Percentiles rank a stretch among this genome's conserved stretches.
Evolutionary conservation across 2,797 vertebrate species (phyloP).

Genomic region (Heliangelus exortis): DNA sequence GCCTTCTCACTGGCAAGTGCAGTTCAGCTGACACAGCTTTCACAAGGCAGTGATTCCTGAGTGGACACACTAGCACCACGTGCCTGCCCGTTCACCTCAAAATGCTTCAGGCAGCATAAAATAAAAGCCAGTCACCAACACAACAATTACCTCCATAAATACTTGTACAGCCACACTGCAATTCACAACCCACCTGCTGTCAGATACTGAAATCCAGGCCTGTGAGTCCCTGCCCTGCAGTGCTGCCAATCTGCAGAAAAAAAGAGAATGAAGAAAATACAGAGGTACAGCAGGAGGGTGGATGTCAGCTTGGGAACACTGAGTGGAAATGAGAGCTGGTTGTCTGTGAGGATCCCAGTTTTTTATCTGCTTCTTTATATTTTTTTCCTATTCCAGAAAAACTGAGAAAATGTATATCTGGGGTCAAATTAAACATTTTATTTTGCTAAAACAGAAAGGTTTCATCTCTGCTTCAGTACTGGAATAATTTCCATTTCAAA

Average conservation of each 20-base stretch:
- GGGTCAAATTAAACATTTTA: not conserved
- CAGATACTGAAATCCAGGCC: not conserved
- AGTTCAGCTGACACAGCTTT: not conserved
- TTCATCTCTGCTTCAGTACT: not conserved
- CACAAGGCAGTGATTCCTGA: not conserved
- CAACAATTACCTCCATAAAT: not conserved
- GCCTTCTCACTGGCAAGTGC: not conserved
- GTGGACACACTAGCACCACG: not conserved
- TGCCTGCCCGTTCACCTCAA: not conserved
- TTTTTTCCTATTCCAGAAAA: not conserved
- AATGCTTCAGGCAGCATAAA: not conserved
- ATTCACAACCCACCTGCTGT: not conserved
- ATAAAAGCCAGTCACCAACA: not conserved
- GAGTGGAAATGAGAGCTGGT: not conserved
- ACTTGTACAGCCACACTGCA: not conserved
- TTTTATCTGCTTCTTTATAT: not conserved
- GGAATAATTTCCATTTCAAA: constrained; percentile 45
- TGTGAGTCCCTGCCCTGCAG: not conserved
- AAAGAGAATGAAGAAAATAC: not conserved
- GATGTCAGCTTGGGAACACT: not conserved
- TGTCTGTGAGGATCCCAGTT: not conserved
- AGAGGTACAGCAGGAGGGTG: not conserved
- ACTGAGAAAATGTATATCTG: not conserved
- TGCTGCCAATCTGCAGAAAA: not conserved
- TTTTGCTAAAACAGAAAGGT: not conserved